Evolutionary conservation across 2,113 vertebrate genomes (phyloP).

Genomic region (Cebus imitator): DNA sequence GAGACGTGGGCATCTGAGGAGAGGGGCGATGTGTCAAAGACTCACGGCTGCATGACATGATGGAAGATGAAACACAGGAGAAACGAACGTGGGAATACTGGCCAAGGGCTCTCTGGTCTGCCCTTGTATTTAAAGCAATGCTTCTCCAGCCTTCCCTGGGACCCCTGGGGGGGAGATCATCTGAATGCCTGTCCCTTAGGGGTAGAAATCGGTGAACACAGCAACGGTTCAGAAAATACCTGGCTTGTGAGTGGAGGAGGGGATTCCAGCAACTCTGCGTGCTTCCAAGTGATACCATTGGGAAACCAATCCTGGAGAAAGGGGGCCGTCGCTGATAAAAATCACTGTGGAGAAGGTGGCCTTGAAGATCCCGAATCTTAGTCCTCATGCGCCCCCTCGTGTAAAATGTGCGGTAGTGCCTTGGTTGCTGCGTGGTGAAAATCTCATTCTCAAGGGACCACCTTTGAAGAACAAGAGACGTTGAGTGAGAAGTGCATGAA

Average conservation of each 20-base stretch:
- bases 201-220: neutral
- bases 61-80: neutral
- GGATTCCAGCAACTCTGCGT: neutral
- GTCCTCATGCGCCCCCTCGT: slow-evolving; percentile 85
- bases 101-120: too few relatives aligned
- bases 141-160: neutral
- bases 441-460: neutral
- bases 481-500: slow-evolving; percentile 15
- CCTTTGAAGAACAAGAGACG: neutral
- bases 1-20: neutral
- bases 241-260: neutral
- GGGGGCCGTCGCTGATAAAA: neutral
- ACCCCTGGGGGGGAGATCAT: neutral
- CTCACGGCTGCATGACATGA: accelerated
- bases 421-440: neutral
- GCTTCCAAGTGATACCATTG: slow-evolving; percentile 38
- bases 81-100: neutral
- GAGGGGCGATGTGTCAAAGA: neutral
- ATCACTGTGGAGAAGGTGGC: neutral
- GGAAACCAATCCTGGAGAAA: slow-evolving; percentile 43
- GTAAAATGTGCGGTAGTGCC: slow-evolving; percentile 71
- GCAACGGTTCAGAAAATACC: neutral
- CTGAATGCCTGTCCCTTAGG: neutral
- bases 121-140: neutral
- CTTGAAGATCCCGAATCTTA: slow-evolving; percentile 49